Base-by-base conservation (phyloP, 2,797 vertebrate genomes). In the Spinibarbus caldwelli region DNA sequence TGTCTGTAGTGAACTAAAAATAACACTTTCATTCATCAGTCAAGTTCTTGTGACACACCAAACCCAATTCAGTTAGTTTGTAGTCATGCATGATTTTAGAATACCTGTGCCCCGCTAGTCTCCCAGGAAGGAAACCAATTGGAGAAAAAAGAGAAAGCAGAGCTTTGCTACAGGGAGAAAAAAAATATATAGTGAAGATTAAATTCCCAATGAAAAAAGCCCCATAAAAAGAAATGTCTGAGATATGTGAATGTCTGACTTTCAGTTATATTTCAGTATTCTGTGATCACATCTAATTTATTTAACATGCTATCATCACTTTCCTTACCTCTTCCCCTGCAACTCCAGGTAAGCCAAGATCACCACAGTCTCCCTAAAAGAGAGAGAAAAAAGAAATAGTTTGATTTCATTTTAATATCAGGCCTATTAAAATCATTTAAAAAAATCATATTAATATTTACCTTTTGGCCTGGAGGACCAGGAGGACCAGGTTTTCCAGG, bases 251-350 rank as follows among this genome's bases (percentile, higher is more conserved):
- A 26, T 57, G 3, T 72, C 38, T 82, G 31, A 77, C 76, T 1
- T 77, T 23, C 31, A 4, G 12, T 38, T 14, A n/a, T 57, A 54
- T 38, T 70, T 68, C 5, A 66, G 10, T 17, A 80, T 62, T 68
- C 23, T 36, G 14, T 17, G 14, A 64, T 64, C 2, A 64, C 31
- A 43, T 62, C 15, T 1, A 9, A 62, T 75, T 21, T 1, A 75
- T 67, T 57, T 10, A 23, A 77, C n/a, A 67, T 52, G 19, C 26
- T 15, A 34, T 1, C 6, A 57, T 45, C 14, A 68, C 38, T n/a
- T 79, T 2, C 78, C 45, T 87, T 92, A 97, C 97, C 95, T 95
- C 96, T 86, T 94, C 92, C 82, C 96, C 96, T 0, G 88, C 86
- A 3, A 92, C 73, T 77, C 96, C 96, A 0, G 96, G 94, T 38